Conservation (phyloP, 1,140 invertebrate genomes). For the Caligus rogercresseyi region DNA sequence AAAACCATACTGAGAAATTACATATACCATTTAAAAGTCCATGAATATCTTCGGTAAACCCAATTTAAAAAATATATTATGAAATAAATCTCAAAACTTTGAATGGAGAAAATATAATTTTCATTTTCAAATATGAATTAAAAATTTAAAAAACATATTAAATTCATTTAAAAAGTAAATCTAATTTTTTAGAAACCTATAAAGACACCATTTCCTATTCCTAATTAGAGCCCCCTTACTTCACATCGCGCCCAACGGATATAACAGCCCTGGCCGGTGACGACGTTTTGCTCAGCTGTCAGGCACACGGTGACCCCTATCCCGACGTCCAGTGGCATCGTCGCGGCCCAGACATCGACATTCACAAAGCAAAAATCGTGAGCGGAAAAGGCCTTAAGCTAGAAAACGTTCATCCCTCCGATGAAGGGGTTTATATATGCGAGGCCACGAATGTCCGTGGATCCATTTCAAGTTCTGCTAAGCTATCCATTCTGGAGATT, state of each 20-base stretch:
- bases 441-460: conserved; percentile 12
- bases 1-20: too few relatives aligned
- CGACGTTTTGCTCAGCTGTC: conserved; percentile 10
- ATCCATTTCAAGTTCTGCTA: neutral
- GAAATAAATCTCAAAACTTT: too few relatives aligned
- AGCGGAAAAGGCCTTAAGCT: conserved; percentile 3
- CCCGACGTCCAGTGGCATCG: conserved; percentile 14
- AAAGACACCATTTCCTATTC: neutral
- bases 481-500: neutral
- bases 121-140: neutral
- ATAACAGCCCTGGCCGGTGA: conserved; percentile 1
- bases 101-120: too few relatives aligned
- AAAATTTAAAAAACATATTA: neutral
- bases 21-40: too few relatives aligned
- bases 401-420: conserved; percentile 13
- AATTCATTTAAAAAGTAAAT: neutral
- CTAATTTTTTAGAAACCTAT: neutral
- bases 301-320: conserved; percentile 8
- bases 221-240: conserved; percentile 14
- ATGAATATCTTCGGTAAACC: too few relatives aligned
- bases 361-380: conserved; percentile 16
- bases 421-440: conserved; percentile 16
- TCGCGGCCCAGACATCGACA: conserved; percentile 1
- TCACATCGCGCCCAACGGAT: neutral
- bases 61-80: too few relatives aligned